Evolutionary conservation across 2,797 vertebrate species (phyloP).

Genomic region (Protonibea diacanthus): DNA sequence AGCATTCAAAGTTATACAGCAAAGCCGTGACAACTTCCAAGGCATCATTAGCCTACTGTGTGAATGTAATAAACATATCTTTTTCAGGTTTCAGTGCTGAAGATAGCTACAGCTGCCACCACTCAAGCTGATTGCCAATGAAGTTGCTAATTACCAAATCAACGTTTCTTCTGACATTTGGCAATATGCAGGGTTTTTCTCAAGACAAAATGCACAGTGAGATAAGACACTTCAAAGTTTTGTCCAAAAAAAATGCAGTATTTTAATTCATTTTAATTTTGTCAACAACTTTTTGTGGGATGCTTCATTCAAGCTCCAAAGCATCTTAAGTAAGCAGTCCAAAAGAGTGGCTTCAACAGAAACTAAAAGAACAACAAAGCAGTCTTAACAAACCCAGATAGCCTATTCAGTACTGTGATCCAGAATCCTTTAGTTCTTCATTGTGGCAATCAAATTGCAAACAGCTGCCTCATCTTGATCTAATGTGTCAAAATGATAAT

Average conservation of each 20-base stretch:
- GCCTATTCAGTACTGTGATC: background rate
- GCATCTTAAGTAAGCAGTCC: background rate
- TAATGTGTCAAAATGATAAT: constrained; percentile 30
- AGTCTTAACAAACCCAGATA: background rate
- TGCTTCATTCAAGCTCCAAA: background rate
- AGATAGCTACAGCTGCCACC: background rate
- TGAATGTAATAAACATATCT: background rate
- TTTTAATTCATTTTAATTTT: no score
- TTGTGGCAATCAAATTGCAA: constrained; percentile 14
- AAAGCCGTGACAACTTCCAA: background rate
- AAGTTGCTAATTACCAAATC: background rate
- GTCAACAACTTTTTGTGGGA: background rate
- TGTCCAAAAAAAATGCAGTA: background rate
- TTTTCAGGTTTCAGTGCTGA: background rate
- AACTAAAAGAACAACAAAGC: background rate
- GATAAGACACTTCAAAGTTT: background rate
- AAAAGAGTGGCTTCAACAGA: background rate
- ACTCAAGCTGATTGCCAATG: background rate
- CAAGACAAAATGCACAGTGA: background rate
- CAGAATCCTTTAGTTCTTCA: constrained; percentile 7
- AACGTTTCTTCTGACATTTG: background rate
- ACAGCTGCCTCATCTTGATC: constrained; percentile 26
- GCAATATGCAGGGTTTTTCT: background rate
- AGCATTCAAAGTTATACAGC: background rate
- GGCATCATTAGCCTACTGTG: constrained; percentile 6